Evolutionary conservation across 2,797 vertebrate species (phyloP).

Genomic region (Poeciliopsis gracilis): DNA sequence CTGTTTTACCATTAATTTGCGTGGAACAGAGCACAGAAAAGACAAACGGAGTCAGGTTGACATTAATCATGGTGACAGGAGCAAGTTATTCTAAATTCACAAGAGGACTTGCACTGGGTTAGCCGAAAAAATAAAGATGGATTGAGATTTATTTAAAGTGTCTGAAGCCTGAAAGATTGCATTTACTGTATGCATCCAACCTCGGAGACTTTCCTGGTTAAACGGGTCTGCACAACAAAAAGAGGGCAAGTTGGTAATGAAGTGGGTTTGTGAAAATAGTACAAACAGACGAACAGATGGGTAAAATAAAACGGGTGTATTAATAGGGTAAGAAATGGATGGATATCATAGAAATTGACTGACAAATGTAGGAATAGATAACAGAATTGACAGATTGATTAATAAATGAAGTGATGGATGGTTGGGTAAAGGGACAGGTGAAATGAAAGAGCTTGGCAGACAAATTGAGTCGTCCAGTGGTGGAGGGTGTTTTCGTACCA

Average conservation of each 20-base stretch:
- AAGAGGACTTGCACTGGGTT: not conserved
- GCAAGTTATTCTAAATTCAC: not conserved
- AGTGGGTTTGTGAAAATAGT: not conserved
- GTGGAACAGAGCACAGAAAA: slow-evolving; percentile 1
- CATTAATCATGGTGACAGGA: slow-evolving; percentile 4
- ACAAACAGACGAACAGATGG: not conserved
- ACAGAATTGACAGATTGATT: not conserved
- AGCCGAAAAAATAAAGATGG: not conserved
- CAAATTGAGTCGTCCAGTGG: too few relatives aligned
- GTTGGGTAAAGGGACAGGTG: too few relatives aligned
- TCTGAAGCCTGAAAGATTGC: not conserved
- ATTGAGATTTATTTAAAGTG: not conserved
- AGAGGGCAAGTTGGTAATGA: not conserved
- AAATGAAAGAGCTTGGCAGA: too few relatives aligned
- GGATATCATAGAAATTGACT: not conserved
- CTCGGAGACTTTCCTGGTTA: not conserved
- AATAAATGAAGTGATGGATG: not conserved
- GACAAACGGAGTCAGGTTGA: not conserved
- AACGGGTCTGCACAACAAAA: not conserved
- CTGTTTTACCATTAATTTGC: not conserved
- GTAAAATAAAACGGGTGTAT: not conserved
- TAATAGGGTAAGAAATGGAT: not conserved
- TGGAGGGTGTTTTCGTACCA: too few relatives aligned
- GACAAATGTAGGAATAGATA: not conserved
- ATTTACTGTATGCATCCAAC: not conserved